Evolutionary conservation across 1,140 invertebrate species (phyloP).

Genomic region (Archegozetes longisetosus): DNA sequence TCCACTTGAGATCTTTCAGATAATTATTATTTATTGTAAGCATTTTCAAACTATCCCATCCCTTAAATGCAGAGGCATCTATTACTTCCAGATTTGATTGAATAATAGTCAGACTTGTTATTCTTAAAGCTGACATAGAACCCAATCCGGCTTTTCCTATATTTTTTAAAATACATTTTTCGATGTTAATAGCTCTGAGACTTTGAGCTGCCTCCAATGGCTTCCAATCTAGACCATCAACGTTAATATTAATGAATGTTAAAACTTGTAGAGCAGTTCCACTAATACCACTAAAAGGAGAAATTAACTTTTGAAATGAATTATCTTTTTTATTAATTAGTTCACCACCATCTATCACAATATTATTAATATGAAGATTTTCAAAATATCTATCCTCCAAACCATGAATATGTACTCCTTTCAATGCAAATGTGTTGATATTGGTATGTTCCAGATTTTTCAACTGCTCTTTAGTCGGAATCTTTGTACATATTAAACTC

Average conservation of each 20-base stretch:
- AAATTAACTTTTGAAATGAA: no score
- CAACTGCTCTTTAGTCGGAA: no score
- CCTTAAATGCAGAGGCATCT: not conserved
- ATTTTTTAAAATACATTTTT: not conserved
- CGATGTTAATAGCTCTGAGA: not conserved
- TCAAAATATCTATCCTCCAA: no score
- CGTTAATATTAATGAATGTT: not conserved
- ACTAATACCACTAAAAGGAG: not conserved
- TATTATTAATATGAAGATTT: no score
- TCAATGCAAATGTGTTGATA: not conserved
- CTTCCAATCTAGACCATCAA: not conserved
- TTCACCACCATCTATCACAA: no score
- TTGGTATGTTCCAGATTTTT: not conserved
- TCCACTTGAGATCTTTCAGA: not conserved
- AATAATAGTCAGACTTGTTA: no score
- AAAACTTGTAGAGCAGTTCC: not conserved
- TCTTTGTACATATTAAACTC: not conserved
- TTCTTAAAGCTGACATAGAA: no score
- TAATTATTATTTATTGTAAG: not conserved
- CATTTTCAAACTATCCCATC: not conserved
- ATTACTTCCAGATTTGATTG: not conserved
- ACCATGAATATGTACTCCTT: no score
- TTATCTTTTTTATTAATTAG: no score
- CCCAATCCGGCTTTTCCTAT: no score
- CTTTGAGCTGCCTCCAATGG: not conserved